A percentile compares a stretch with the other conserved stretches of the same genome.
Conservation (phyloP, 2,888 invertebrate genomes). For the Rotaria sp. region DNA sequence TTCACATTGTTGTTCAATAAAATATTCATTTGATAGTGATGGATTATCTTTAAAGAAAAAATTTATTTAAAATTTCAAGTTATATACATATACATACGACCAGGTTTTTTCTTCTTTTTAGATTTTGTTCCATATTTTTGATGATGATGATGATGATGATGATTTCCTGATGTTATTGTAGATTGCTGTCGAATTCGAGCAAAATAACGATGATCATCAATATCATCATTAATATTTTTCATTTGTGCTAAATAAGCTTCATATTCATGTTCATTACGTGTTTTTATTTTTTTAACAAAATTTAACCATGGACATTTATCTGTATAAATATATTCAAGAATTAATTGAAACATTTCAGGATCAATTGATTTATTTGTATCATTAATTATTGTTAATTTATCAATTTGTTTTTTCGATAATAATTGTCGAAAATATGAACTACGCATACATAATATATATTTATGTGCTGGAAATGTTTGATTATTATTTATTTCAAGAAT, state of each 20-base stretch:
- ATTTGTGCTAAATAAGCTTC: conserved; percentile 43
- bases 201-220: conserved; percentile 40
- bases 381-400: conserved; percentile 51
- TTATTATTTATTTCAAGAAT: conserved; percentile 62
- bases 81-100: conserved; percentile 37
- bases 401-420: conserved; percentile 50
- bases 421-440: conserved; percentile 64
- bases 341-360: conserved; percentile 66
- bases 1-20: neutral
- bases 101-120: conserved; percentile 33
- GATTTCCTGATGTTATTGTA: no score
- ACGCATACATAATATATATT: conserved; percentile 65
- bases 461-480: conserved; percentile 66
- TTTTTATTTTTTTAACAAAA: conserved; percentile 51
- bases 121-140: conserved; percentile 45
- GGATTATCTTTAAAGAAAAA: neutral
- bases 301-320: conserved; percentile 63
- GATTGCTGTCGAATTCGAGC: neutral
- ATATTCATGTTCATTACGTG: conserved; percentile 30
- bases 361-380: conserved; percentile 59
- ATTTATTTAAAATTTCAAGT: neutral
- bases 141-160: conserved; percentile 13
- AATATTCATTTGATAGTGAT: neutral
- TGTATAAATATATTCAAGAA: conserved; percentile 68
- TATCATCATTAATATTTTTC: conserved; percentile 40